Percentiles rank a stretch among this genome's conserved stretches.
These are phyloP conservation scores for Muschampia staudingeri DNA, from an alignment of 2,888 invertebrate genomes.

Conservation along the genomic window DNA sequence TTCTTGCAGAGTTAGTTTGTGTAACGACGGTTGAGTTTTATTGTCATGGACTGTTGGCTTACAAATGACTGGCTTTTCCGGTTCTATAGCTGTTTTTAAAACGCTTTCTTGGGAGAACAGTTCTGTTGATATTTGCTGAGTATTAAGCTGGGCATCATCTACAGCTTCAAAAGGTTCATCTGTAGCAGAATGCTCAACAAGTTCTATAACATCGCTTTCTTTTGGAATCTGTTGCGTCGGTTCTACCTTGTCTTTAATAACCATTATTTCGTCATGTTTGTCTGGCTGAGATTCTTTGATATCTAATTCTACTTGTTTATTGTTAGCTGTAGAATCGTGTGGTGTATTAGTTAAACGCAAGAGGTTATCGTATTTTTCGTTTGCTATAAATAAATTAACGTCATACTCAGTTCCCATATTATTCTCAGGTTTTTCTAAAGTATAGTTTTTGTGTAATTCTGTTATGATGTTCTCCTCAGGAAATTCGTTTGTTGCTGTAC, in stretches of 20 bases:
- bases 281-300: not conserved
- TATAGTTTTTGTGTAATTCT: not conserved
- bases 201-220: not conserved
- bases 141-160: not conserved
- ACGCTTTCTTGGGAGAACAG: not conserved
- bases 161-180: not conserved
- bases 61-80: not conserved
- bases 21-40: conserved; percentile 32
- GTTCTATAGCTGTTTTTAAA: not conserved
- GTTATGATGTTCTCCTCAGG: not conserved
- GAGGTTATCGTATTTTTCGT: not conserved
- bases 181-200: not conserved
- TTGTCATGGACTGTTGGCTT: not conserved
- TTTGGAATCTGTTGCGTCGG: not conserved
- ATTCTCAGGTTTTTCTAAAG: not conserved
- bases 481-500: not conserved
- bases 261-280: not conserved
- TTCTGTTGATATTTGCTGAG: not conserved
- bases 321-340: not conserved
- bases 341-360: not conserved
- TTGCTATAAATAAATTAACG: not conserved
- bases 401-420: not conserved
- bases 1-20: conserved; percentile 70
- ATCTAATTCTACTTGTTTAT: not conserved
- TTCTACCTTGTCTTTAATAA: not conserved